Conservation (phyloP, 2,888 invertebrate species). For the Venustoraphidia nigricollis region DNA sequence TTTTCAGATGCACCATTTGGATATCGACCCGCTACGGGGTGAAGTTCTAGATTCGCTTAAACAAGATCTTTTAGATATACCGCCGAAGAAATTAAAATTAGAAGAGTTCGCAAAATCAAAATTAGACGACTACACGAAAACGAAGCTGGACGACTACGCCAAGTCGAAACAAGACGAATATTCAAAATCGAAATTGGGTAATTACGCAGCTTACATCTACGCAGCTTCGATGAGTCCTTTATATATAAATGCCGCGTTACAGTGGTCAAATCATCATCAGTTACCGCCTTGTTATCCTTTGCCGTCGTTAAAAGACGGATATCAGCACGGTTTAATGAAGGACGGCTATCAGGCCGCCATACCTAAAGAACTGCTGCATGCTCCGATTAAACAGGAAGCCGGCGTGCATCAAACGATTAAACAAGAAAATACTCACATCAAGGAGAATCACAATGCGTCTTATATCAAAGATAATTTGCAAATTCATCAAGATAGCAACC, state of each 20-base stretch:
- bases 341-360: not conserved
- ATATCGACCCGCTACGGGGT: too few relatives aligned
- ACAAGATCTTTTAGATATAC: too few relatives aligned
- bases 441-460: not conserved
- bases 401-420: not conserved
- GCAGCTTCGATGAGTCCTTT: conserved; percentile 23
- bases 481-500: too few relatives aligned
- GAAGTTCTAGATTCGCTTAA: too few relatives aligned
- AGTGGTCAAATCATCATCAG: conserved; percentile 22
- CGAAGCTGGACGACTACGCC: too few relatives aligned
- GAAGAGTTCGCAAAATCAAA: too few relatives aligned
- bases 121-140: too few relatives aligned
- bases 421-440: conserved; percentile 2
- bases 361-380: not conserved
- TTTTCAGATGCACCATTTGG: too few relatives aligned
- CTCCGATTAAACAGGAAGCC: conserved; percentile 3
- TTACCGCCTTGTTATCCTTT: conserved; percentile 8
- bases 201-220: conserved; percentile 32
- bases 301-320: conserved; percentile 14
- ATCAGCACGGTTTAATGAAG: conserved; percentile 23
- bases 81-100: too few relatives aligned
- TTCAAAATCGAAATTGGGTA: conserved; percentile 41
- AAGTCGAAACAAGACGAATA: too few relatives aligned
- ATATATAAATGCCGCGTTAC: conserved; percentile 25
- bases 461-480: too few relatives aligned